Evolutionary conservation across 1,140 invertebrate species (phyloP).

Genomic region (Lutraria rhynchaena): DNA sequence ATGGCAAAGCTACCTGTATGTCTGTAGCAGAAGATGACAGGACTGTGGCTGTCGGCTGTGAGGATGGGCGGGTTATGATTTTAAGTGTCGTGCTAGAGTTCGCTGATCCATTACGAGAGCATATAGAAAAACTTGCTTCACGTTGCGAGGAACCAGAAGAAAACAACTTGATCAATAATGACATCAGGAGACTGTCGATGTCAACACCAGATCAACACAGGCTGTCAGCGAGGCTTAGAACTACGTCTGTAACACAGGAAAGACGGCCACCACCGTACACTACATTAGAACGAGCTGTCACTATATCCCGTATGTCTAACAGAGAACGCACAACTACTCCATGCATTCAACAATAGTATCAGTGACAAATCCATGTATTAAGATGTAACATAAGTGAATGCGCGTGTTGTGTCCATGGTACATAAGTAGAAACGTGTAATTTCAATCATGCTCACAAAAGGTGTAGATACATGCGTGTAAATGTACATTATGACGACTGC

Average conservation of each 20-base stretch:
- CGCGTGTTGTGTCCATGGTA: no score
- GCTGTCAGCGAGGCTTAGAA: conserved; percentile 61
- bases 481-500: no score
- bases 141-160: conserved; percentile 36
- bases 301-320: conserved; percentile 52
- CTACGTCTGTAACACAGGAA: conserved; percentile 39
- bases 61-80: conserved; percentile 76
- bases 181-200: conserved; percentile 59
- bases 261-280: conserved; percentile 64
- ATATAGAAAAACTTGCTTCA: conserved; percentile 71
- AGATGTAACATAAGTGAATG: no score
- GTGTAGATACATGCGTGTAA: no score
- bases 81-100: conserved; percentile 72
- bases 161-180: conserved; percentile 36
- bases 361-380: no score
- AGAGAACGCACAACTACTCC: not conserved
- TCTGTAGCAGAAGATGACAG: conserved; percentile 76
- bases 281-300: conserved; percentile 60
- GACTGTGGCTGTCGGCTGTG: conserved; percentile 75
- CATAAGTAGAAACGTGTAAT: no score
- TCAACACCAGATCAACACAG: conserved; percentile 64
- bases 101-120: conserved; percentile 72
- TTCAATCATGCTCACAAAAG: no score
- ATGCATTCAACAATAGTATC: conserved; percentile 37
- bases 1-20: conserved; percentile 72